Evolutionary conservation across 2,888 invertebrate species (phyloP).

Genomic region (Catocala nupta): DNA sequence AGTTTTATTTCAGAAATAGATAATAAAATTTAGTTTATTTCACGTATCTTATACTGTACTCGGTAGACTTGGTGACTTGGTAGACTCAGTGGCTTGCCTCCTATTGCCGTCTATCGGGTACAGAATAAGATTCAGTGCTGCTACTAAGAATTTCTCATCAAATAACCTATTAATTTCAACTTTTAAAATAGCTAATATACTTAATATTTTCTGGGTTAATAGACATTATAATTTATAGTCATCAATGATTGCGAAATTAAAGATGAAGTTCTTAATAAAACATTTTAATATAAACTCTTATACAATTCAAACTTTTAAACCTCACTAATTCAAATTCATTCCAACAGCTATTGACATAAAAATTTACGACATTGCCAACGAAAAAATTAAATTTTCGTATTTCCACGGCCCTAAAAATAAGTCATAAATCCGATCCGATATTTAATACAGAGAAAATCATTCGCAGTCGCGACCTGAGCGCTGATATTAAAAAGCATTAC

Average conservation of each 20-base stretch:
- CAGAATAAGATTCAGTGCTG: too few relatives aligned
- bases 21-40: too few relatives aligned
- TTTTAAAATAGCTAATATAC: too few relatives aligned
- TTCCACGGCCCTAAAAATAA: slow-evolving; percentile 51
- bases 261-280: slow-evolving; percentile 3
- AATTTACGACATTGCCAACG: slow-evolving; percentile 50
- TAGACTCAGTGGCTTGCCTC: too few relatives aligned
- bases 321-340: slow-evolving; percentile 50
- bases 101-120: too few relatives aligned
- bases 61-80: too few relatives aligned
- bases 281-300: slow-evolving; percentile 24
- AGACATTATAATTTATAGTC: not conserved
- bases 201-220: too few relatives aligned
- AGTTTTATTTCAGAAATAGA: too few relatives aligned
- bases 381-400: slow-evolving; percentile 50
- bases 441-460: slow-evolving; percentile 69
- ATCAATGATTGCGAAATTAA: not conserved
- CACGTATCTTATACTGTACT: too few relatives aligned
- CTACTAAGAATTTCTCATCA: too few relatives aligned
- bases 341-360: slow-evolving; percentile 46
- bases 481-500: slow-evolving; percentile 65
- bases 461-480: slow-evolving; percentile 58
- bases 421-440: slow-evolving; percentile 66
- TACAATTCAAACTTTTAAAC: slow-evolving; percentile 32
- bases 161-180: too few relatives aligned